Conservation (phyloP, 2,888 invertebrate genomes). For the Scaptomyza reducta region DNA sequence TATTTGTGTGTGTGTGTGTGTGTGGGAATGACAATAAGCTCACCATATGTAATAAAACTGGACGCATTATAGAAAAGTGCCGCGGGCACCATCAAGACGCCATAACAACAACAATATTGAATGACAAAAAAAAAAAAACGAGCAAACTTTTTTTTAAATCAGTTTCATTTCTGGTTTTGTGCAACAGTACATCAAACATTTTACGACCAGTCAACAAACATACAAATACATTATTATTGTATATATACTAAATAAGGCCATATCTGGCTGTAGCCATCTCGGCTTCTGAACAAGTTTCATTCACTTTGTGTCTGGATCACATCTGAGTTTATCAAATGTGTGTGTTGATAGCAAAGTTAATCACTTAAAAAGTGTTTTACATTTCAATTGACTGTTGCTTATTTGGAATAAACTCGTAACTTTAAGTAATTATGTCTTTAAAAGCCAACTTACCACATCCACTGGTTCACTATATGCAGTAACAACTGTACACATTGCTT, state of each 20-base stretch:
- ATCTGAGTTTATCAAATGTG: not conserved
- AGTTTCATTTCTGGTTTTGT: constrained; percentile 7
- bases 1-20: constrained; percentile 24
- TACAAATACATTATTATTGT: not conserved
- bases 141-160: constrained; percentile 18
- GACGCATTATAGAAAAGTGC: constrained; percentile 65
- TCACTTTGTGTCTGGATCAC: not conserved
- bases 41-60: constrained; percentile 73
- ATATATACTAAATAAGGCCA: not conserved
- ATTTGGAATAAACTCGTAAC: not conserved
- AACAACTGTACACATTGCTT: not conserved
- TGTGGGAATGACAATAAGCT: constrained; percentile 65
- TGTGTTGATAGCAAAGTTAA: not conserved
- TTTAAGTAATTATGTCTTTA: too few species aligned
- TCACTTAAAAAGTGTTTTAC: not conserved
- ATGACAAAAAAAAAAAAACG: not conserved
- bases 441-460: too few species aligned
- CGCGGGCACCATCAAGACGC: constrained; percentile 51
- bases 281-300: not conserved
- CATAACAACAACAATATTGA: constrained; percentile 31
- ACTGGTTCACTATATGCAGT: not conserved
- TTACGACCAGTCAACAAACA: not conserved
- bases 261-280: not conserved
- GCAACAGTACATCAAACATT: not conserved
- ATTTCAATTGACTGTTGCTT: not conserved